These are phyloP conservation scores for Ooceraea biroi DNA, from an alignment of 1,140 invertebrate genomes.

Conservation along the genomic window DNA sequence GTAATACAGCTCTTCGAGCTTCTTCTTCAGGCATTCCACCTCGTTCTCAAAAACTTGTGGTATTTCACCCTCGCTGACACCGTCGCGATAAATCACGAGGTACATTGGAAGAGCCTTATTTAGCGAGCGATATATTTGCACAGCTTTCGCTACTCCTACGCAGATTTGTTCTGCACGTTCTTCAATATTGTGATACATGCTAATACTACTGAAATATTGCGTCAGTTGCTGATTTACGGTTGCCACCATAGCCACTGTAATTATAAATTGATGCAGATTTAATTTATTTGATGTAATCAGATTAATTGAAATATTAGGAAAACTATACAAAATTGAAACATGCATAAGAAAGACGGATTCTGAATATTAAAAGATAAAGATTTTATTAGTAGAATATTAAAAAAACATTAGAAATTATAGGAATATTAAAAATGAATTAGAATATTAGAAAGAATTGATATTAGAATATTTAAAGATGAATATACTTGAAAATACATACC, in stretches of 20 bases:
- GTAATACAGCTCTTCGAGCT: slow-evolving; percentile 86
- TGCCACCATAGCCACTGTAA: slow-evolving; percentile 90
- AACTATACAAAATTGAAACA: no score
- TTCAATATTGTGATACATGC: slow-evolving; percentile 89
- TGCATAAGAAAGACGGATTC: no score
- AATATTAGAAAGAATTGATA: not conserved
- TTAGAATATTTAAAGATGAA: not conserved
- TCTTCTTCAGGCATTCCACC: slow-evolving; percentile 87
- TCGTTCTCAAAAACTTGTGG: slow-evolving; percentile 89
- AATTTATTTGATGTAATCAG: not conserved
- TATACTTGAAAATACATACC: slow-evolving; percentile 75
- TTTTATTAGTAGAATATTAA: no score
- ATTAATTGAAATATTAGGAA: no score
- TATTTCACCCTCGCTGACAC: slow-evolving; percentile 95
- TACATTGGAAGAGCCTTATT: slow-evolving; percentile 86
- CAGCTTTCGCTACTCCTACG: slow-evolving; percentile 87
- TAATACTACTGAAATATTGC: slow-evolving; percentile 89
- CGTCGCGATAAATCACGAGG: slow-evolving; percentile 92
- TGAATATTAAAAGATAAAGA: no score
- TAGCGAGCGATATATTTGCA: slow-evolving; percentile 85
- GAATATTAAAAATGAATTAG: not conserved
- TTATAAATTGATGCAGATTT: slow-evolving; percentile 1
- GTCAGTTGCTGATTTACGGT: slow-evolving; percentile 89
- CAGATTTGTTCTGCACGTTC: slow-evolving; percentile 90
- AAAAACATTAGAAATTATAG: not conserved